Conservation (phyloP, 1,140 invertebrate species). For the Dysdera silvatica region DNA sequence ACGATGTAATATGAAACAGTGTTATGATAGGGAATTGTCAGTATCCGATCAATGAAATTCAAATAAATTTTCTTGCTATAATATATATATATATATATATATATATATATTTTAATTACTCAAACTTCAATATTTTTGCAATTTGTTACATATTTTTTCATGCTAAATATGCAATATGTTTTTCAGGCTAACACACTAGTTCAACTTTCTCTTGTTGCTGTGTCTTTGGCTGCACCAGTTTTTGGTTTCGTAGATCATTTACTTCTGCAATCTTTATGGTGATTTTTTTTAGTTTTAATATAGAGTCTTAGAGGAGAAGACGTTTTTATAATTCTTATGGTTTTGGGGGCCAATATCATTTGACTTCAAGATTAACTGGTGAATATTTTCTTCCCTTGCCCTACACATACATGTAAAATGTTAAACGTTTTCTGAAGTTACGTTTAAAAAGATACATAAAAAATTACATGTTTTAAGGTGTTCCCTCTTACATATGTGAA, state of each 20-base stretch:
- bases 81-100: no score
- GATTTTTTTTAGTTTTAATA: constrained; percentile 32
- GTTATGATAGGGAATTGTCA: no score
- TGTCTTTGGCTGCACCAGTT: constrained; percentile 74
- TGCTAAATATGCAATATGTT: neutral
- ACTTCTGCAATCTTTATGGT: constrained; percentile 66
- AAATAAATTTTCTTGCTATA: no score
- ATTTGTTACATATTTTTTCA: neutral
- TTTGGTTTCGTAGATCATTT: constrained; percentile 70
- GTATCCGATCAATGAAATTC: no score
- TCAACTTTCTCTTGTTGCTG: constrained; percentile 69
- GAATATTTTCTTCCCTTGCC: no score
- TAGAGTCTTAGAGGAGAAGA: neutral
- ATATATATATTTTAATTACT: no score
- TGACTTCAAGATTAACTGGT: neutral
- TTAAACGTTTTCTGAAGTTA: no score
- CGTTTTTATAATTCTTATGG: neutral
- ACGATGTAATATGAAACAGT: no score
- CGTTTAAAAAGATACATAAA: no score
- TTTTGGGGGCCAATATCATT: constrained; percentile 1
- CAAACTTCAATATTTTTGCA: neutral
- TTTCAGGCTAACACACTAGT: constrained; percentile 66
- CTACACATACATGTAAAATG: no score
- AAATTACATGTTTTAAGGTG: no score
- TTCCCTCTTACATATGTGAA: no score